Conservation (phyloP, 2,888 invertebrate genomes). For the Epistrophe eligans region DNA sequence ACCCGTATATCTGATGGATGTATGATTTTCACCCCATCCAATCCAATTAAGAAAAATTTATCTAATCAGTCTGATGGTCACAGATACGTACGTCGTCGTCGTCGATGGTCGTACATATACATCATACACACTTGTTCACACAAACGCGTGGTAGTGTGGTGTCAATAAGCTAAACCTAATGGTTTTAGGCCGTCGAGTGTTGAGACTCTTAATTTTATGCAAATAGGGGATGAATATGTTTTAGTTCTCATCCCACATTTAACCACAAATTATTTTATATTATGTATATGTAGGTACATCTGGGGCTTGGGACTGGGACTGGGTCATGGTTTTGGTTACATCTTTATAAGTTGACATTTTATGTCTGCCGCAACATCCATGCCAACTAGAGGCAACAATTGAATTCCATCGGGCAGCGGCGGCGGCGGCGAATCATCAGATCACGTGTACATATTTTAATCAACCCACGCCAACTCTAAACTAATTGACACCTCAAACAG, state of each 20-base stretch:
- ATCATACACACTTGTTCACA: neutral
- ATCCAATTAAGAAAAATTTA: conserved; percentile 68
- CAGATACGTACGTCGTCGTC: conserved; percentile 26
- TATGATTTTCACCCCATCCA: conserved; percentile 47
- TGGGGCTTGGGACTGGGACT: conserved; percentile 23
- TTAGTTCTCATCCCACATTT: conserved; percentile 28
- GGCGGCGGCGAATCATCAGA: conserved; percentile 9
- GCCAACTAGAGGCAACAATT: conserved; percentile 52
- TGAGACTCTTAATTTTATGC: conserved; percentile 39
- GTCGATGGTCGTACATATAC: too few relatives aligned
- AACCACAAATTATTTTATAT: conserved; percentile 41
- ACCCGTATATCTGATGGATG: conserved; percentile 6
- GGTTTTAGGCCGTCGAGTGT: conserved; percentile 21
- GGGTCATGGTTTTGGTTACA: conserved; percentile 13
- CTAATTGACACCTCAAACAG: conserved; percentile 71
- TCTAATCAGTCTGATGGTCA: conserved; percentile 68
- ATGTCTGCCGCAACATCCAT: conserved; percentile 5
- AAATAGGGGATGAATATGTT: conserved; percentile 54
- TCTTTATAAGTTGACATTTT: conserved; percentile 32
- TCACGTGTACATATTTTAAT: conserved; percentile 69
- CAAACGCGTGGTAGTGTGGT: neutral
- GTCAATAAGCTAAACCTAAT: conserved; percentile 49
- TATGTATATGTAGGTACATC: neutral
- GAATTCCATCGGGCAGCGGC: conserved; percentile 33
- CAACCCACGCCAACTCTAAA: conserved; percentile 58